Evolutionary conservation across 2,797 vertebrate species (phyloP), one percentile per base, ranked within the genome.

Genomic region (Sus cebifrons): DNA sequence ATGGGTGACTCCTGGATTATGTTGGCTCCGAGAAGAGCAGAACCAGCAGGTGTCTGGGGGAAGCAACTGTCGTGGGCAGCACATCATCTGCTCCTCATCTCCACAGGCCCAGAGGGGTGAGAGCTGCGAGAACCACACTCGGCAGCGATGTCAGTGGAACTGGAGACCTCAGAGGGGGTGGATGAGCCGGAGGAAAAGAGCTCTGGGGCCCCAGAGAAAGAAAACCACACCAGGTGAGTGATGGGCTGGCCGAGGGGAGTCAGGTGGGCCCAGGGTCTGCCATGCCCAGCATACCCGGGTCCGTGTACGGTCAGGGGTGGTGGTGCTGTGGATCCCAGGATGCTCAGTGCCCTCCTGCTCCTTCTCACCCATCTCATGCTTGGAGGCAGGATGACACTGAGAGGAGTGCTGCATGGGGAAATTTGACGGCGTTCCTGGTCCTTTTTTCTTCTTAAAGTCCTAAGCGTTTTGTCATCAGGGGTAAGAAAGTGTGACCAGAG

Each of bases 211-310:
- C 23, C 70, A 10, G 98, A 97, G 65, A 62, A 97, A 87, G 94
- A 97, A 49, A 95, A 92, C 54, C 90, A 89, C 0, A 93, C 96
- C 94, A 98, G 98, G 98, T 98, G 95, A 98, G 98, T 74, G 2
- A 25, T 21, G 25, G 67, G 12, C 60, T 29, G 23, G 82, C 52
- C 10, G 56, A 40, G 12, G 0, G 17, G 5, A 36, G 20, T 54
- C 18, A 52, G 20, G n/a, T 29, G 78, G 15, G 25, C n/a, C 64
- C 49, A 56, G 56, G 12, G 64, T 21, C 36, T 70, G 29, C 32
- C 4, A 27, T 93, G 67, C 25, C 70, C 36, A 67, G 17, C 3
- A 58, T 32, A 88, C 8, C 21, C 58, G 64, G 14, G 27, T 94
- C 73, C 12, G 0, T 75, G 25, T 44, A 40, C 16, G 21, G 81